phyloP scores from a whole-genome alignment of 2,113 vertebrate species.

The Calyptommatus sinebrachiatus region DNA sequence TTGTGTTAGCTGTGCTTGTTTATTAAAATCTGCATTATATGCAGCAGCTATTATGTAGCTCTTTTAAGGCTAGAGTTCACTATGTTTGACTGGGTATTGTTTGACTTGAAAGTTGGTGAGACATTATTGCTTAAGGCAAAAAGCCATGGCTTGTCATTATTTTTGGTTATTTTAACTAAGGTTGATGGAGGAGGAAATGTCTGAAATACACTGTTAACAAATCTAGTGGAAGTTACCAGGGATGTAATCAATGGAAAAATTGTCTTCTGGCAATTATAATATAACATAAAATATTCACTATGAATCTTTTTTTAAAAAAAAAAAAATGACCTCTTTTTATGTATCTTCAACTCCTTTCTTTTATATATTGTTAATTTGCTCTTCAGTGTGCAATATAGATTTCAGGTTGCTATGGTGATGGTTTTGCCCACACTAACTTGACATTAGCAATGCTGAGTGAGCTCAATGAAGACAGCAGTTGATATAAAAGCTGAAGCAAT shows the following conservation, averaged over 20 bases:
- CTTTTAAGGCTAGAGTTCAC: conserved; percentile 31
- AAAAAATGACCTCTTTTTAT: background rate
- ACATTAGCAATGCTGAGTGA: conserved; percentile 36
- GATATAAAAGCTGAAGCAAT: background rate
- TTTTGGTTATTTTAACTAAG: conserved; percentile 24
- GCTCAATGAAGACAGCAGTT: background rate
- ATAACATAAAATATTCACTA: conserved; percentile 17
- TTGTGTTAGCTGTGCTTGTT: conserved; percentile 30
- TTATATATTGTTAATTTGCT: conserved; percentile 34
- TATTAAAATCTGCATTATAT: conserved; percentile 26
- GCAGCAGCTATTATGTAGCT: conserved; percentile 21
- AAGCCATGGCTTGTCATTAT: background rate
- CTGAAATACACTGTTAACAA: conserved; percentile 31
- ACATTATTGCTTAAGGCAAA: background rate
- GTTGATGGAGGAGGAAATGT: background rate
- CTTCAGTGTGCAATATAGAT: conserved; percentile 38
- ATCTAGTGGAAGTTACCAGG: conserved; percentile 8
- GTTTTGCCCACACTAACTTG: conserved; percentile 34
- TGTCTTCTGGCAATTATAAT: background rate
- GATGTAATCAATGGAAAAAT: background rate
- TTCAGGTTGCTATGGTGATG: conserved; percentile 28
- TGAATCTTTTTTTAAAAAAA: conserved; percentile 4
- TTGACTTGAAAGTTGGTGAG: conserved; percentile 24
- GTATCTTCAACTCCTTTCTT: background rate
- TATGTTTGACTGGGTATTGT: conserved; percentile 15